phyloP scores from a whole-genome alignment of 1,140 invertebrate species.

The Hetaerina americana region DNA sequence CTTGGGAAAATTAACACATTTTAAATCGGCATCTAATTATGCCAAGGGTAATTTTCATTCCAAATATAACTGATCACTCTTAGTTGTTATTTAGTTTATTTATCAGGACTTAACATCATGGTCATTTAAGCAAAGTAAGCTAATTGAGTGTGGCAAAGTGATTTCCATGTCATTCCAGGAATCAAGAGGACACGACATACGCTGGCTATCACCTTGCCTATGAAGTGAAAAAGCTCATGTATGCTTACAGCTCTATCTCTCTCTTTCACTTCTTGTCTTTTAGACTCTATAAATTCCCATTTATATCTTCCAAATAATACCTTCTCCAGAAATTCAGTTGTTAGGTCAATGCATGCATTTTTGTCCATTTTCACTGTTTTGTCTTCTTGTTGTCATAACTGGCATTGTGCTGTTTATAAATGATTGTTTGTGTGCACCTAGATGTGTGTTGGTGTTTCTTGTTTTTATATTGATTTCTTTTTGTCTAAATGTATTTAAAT shows the following conservation, averaged over 20 bases:
- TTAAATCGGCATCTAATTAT: too few relatives aligned
- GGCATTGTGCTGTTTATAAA: background rate
- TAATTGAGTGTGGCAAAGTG: conserved; percentile 1
- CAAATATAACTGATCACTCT: too few relatives aligned
- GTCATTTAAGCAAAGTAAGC: background rate
- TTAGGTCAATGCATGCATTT: background rate
- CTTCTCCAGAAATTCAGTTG: background rate
- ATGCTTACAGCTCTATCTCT: conserved; percentile 43
- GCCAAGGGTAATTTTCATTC: too few relatives aligned
- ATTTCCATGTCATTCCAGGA: conserved; percentile 2
- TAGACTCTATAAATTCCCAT: background rate
- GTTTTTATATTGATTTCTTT: too few relatives aligned
- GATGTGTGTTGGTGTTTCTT: background rate
- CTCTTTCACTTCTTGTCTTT: background rate
- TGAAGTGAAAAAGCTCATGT: conserved; percentile 99
- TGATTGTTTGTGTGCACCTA: background rate
- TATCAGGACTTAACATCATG: background rate
- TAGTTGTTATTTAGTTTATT: background rate
- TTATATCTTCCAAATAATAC: background rate
- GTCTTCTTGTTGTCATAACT: too few relatives aligned
- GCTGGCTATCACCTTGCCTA: conserved; percentile 96
- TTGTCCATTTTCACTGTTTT: background rate
- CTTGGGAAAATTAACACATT: too few relatives aligned
- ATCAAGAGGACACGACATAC: conserved; percentile 76
- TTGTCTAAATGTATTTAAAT: too few relatives aligned